These are phyloP conservation scores for Sebastes melanostomus DNA, from an alignment of 2,797 vertebrate genomes.

Conservation along the genomic window DNA sequence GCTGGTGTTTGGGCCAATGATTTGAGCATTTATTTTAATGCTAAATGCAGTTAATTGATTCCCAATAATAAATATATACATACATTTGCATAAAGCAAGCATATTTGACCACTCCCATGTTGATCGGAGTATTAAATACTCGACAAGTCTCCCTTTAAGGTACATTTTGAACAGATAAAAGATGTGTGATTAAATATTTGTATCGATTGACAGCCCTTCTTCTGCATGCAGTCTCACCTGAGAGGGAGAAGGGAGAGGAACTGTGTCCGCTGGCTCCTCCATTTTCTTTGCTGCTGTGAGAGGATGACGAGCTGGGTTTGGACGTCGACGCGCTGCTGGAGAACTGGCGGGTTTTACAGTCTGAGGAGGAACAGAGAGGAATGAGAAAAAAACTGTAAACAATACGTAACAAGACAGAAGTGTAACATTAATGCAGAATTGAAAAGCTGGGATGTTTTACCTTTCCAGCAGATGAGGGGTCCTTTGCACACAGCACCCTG, in stretches of 20 bases:
- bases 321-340: slow-evolving; percentile 85
- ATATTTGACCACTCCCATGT: too few relatives aligned
- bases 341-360: slow-evolving; percentile 93
- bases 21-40: too few relatives aligned
- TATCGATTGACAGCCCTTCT: too few relatives aligned
- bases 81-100: too few relatives aligned
- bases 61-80: too few relatives aligned
- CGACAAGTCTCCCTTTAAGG: too few relatives aligned
- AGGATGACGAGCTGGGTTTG: slow-evolving; percentile 90
- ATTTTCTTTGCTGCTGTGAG: slow-evolving; percentile 90
- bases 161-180: too few relatives aligned
- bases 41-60: too few relatives aligned
- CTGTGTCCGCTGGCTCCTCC: slow-evolving; percentile 90
- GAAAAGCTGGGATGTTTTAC: slow-evolving; percentile 68
- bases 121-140: too few relatives aligned
- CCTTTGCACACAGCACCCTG: slow-evolving; percentile 97
- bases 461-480: slow-evolving; percentile 98
- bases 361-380: slow-evolving; percentile 70
- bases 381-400: neutral
- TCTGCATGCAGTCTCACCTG: slow-evolving; percentile 81
- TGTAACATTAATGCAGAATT: neutral
- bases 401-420: neutral
- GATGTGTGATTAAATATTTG: too few relatives aligned
- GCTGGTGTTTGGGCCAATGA: too few relatives aligned
- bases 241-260: slow-evolving; percentile 89